Percentiles rank a stretch among this genome's conserved stretches.
Conservation (phyloP, 64 coral and sea anemone genomes). For the Dendronephthya gigantea region DNA sequence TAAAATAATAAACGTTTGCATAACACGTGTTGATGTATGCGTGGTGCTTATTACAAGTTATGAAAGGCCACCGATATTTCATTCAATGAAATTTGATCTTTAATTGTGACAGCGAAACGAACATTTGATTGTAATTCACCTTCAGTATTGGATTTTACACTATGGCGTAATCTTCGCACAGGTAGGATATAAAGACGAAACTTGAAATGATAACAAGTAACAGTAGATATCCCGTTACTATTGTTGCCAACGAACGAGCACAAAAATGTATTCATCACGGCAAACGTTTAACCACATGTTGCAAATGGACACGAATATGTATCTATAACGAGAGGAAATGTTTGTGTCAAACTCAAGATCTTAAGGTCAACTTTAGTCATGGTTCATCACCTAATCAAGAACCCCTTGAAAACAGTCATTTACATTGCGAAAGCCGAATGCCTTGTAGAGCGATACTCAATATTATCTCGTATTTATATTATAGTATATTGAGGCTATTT, state of each 20-base stretch:
- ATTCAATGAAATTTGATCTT: background rate
- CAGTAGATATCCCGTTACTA: background rate
- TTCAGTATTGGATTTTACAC: background rate
- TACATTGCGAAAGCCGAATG: background rate
- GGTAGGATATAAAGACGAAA: too few species aligned
- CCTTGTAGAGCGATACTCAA: background rate
- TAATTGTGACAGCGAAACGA: background rate
- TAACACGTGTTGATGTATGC: background rate
- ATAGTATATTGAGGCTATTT: background rate
- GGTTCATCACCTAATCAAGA: background rate
- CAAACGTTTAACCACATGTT: background rate
- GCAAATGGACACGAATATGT: background rate
- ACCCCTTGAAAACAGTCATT: background rate
- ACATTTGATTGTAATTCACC: background rate
- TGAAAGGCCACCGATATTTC: background rate
- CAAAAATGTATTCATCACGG: background rate
- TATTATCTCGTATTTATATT: background rate
- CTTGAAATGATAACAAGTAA: background rate
- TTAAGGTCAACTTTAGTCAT: background rate
- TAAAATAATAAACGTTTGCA: background rate
- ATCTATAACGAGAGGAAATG: background rate
- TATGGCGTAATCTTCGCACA: background rate
- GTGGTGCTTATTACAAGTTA: background rate
- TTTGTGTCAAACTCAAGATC: too few species aligned
- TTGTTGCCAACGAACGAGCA: background rate